Evolutionary conservation across 2,888 invertebrate genomes (phyloP).

Genomic region (Halocaridina rubra): DNA sequence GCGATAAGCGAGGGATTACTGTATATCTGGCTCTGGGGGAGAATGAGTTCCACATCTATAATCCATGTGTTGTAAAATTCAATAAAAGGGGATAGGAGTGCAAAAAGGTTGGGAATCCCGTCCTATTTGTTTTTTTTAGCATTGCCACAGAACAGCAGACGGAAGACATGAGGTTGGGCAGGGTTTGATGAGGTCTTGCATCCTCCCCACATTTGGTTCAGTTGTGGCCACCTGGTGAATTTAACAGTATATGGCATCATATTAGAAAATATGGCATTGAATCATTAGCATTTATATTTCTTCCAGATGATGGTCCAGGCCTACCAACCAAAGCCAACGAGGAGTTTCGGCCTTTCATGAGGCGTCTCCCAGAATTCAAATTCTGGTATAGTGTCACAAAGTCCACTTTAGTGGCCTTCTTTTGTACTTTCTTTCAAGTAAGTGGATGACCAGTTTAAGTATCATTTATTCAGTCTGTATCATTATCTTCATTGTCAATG

Average conservation of each 20-base stretch:
- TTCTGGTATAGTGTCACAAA: slow-evolving; percentile 98
- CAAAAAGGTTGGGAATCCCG: no score
- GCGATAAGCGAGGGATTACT: no score
- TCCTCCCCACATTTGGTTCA: neutral
- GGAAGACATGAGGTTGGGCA: no score
- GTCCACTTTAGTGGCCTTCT: slow-evolving; percentile 88
- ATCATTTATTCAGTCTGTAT: neutral
- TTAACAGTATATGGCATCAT: no score
- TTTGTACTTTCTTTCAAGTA: slow-evolving; percentile 81
- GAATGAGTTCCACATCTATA: neutral
- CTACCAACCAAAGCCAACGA: slow-evolving; percentile 95
- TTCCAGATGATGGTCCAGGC: slow-evolving; percentile 82
- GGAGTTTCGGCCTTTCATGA: slow-evolving; percentile 98
- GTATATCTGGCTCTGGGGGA: neutral
- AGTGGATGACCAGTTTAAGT: neutral
- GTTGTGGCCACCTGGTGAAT: no score
- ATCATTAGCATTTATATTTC: no score
- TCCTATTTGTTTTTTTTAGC: no score
- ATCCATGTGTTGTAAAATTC: neutral
- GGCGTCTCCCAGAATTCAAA: slow-evolving; percentile 97
- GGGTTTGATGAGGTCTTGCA: neutral
- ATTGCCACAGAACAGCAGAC: no score
- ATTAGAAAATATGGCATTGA: no score
- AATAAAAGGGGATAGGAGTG: no score
- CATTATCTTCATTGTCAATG: neutral